Evolutionary conservation across 2,888 invertebrate species (phyloP).

Genomic region (Eupithecia inturbata): DNA sequence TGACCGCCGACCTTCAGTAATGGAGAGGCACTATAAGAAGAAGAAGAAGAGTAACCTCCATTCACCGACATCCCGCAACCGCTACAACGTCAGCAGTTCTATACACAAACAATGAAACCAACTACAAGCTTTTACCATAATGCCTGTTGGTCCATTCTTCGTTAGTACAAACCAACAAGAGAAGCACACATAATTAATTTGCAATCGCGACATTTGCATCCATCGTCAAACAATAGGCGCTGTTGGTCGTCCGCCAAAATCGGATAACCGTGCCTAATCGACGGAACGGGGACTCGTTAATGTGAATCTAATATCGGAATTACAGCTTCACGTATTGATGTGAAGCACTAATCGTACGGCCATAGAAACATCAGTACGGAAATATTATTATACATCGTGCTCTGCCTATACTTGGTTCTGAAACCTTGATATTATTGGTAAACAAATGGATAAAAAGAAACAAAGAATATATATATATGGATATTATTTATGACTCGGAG

Average conservation of each 20-base stretch:
- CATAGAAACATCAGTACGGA: neutral
- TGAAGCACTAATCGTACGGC: neutral
- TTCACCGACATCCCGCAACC: no score
- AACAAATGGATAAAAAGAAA: no score
- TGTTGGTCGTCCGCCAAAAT: constrained; percentile 42
- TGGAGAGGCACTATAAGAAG: no score
- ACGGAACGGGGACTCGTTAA: constrained; percentile 39
- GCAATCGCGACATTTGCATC: constrained; percentile 24
- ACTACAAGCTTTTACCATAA: neutral
- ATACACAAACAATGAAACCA: neutral
- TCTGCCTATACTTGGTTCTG: no score
- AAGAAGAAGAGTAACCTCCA: no score
- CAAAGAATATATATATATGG: no score
- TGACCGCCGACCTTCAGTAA: no score
- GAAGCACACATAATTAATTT: constrained; percentile 24
- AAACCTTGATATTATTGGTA: no score
- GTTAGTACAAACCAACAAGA: constrained; percentile 3
- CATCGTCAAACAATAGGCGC: constrained; percentile 26
- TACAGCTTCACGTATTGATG: constrained; percentile 22
- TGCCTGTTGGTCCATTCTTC: neutral
- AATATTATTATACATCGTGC: neutral
- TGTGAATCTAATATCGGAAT: constrained; percentile 35
- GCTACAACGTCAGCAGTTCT: no score
- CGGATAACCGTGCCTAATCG: constrained; percentile 44
- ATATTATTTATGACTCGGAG: no score